Base-by-base conservation (phyloP, 1,140 invertebrate species). In the Drosophila nannoptera region DNA sequence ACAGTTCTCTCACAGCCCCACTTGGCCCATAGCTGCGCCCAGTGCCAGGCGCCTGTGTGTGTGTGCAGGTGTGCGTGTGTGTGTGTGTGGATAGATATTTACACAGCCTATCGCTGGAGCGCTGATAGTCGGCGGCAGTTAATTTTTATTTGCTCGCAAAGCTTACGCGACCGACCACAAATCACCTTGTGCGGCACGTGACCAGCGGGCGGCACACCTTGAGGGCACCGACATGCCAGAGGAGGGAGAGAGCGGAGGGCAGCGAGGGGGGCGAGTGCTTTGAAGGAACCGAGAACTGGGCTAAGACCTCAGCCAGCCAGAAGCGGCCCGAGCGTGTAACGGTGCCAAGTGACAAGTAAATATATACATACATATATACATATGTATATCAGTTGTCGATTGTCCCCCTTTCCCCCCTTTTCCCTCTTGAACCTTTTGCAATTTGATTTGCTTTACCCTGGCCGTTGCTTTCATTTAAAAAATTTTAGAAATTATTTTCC, bases 111-210 rank as follows among this genome's bases (percentile, higher is more conserved):
- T 72, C 69, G 58, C 45, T 36, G 7, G 31, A 35, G 46, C n/a
- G 48, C 55, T 38, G 65, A 36, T 56, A 56, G 54, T 4, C 38
- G 14, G 9, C 3, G 6, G 45, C 45, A 11, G 33, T 9, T 9
- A 31, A 35, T 33, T 43, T 49, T 11, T 35, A 11, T 35, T 59
- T 35, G 40, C 16, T 58, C 9, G 29, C 40, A 46, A n/a, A 49
- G 33, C 58, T 55, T 22, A 46, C 42, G 9, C 58, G 29, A 64
- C 32, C 50, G 3, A 8, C 31, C 14, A n/a, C 31, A 56, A 53
- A 73, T 73, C 70, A 73, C 70, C 70, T 73, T 73, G 66, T 52
- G 59, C 42, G 42, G 70, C 70, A 73, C 70, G 70, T 73, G 70
- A 73, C 65, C 40, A 48, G 43, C 54, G 32, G 16, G 5, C 32